Base-by-base conservation (phyloP, 2,888 invertebrate genomes). In the Chymomyza procnemis region DNA sequence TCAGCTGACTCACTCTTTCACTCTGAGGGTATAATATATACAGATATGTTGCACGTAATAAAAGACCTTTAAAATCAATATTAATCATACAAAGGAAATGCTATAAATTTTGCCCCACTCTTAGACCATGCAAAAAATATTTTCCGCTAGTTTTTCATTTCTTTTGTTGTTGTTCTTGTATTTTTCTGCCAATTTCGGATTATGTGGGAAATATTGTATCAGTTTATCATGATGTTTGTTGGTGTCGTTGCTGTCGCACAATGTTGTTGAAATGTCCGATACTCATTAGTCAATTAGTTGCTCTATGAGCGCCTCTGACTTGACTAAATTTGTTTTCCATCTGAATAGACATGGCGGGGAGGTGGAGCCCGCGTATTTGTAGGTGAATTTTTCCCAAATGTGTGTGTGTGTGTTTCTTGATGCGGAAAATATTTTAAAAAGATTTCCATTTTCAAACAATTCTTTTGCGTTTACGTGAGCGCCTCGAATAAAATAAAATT, bases 21-120 rank as follows among this genome's bases (percentile, higher is more conserved):
- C n/a, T n/a, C n/a, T n/a, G n/a, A n/a, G n/a, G n/a, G n/a, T n/a
- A n/a, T 26, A 57, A 57, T 66, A 74, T 75, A 66, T 66, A 30
- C 21, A 26, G 14, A 57, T 64, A 59, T 59, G 60, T 59, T 71
- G 21, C 67, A 65, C 56, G 73, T 55, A 64, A 67, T 50, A 76
- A 78, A 78, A 74, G 72, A 77, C 81, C 85, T 88, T 79, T 89
- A 78, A 89, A 89, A 89, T 79, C 79, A 75, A 80, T 83, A 89
- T 89, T 87, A 88, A 89, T 89, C 88, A 89, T 86, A 79, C 77
- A 75, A 73, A 69, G 59, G 59, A 78, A 81, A 80, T 81, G 78
- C 79, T 77, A 87, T 85, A 78, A 85, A 85, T 87, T 87, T 79
- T 69, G 26, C 16, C 50, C 21, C 46, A 19, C 21, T 14, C 57